Evolutionary conservation across 2,888 invertebrate species (phyloP).

Genomic region (Hecatera dysodea): DNA sequence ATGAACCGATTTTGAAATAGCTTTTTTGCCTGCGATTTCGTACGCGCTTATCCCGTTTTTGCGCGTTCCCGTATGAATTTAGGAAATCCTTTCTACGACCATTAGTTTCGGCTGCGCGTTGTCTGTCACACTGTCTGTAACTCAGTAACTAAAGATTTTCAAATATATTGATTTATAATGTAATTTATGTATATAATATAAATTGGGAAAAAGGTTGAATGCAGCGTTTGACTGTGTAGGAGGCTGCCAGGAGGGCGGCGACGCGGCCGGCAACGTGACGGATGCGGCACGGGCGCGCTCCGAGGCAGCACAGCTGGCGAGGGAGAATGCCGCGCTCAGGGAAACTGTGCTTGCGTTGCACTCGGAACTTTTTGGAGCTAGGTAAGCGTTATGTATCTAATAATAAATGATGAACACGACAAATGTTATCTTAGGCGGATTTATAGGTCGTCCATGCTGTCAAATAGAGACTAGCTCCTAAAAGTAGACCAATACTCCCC

Average conservation of each 20-base stretch:
- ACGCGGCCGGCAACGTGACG: slow-evolving; percentile 76
- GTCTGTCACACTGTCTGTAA: no score
- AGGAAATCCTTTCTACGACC: no score
- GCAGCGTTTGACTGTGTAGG: slow-evolving; percentile 65
- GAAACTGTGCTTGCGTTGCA: slow-evolving; percentile 94
- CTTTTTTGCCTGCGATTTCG: no score
- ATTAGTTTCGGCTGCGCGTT: no score
- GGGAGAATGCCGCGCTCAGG: slow-evolving; percentile 93
- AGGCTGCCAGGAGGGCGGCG: slow-evolving; percentile 81
- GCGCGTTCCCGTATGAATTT: no score
- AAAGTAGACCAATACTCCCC: neutral
- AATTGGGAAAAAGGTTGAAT: slow-evolving; percentile 6
- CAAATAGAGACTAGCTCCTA: neutral
- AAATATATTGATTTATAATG: no score
- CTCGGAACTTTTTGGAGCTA: slow-evolving; percentile 96
- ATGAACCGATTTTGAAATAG: no score
- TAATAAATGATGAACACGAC: neutral
- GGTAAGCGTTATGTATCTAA: slow-evolving; percentile 71
- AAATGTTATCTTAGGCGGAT: no score
- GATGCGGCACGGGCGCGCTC: slow-evolving; percentile 90
- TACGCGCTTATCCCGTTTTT: no score
- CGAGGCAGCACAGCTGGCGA: slow-evolving; percentile 91
- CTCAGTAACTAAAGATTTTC: no score
- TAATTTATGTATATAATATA: no score
- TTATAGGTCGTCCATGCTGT: neutral